These are phyloP conservation scores for Ornithoptera priamus DNA, from an alignment of 2,888 invertebrate species.

Conservation along the genomic window DNA sequence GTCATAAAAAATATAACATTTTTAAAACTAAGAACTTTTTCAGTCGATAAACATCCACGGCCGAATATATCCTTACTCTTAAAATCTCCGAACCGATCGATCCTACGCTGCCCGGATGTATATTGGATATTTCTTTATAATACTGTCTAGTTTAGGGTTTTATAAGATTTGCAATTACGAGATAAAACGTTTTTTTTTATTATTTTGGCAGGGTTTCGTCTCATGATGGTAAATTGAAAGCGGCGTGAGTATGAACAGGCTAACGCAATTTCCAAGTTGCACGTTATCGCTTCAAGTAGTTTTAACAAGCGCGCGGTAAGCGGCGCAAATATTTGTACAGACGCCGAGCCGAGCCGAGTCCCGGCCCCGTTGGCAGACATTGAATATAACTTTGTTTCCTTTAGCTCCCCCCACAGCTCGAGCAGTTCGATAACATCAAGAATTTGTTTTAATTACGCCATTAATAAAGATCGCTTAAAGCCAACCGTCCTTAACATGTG, in stretches of 20 bases:
- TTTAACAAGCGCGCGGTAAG: constrained; percentile 43
- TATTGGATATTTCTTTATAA: not conserved
- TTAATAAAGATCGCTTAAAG: not conserved
- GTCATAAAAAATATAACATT: no score
- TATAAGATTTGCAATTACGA: no score
- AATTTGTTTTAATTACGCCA: constrained; percentile 1
- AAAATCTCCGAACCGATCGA: no score
- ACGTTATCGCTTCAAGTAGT: constrained; percentile 55
- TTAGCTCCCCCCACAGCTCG: constrained; percentile 19
- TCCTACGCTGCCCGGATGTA: no score
- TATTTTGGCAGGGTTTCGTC: not conserved
- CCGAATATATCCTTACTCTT: no score
- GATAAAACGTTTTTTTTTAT: not conserved
- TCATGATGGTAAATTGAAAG: constrained; percentile 1
- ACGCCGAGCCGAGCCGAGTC: constrained; percentile 20
- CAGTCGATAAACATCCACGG: no score
- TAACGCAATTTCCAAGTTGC: constrained; percentile 40
- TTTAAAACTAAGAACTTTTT: no score
- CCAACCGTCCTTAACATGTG: not conserved
- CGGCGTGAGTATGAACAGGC: constrained; percentile 34
- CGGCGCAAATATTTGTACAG: constrained; percentile 46
- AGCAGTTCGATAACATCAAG: constrained; percentile 10
- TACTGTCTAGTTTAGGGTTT: not conserved
- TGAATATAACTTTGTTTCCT: constrained; percentile 25
- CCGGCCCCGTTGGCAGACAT: constrained; percentile 15